Evolutionary conservation across 1,140 invertebrate species (phyloP).

Genomic region (Latrodectus geometricus): DNA sequence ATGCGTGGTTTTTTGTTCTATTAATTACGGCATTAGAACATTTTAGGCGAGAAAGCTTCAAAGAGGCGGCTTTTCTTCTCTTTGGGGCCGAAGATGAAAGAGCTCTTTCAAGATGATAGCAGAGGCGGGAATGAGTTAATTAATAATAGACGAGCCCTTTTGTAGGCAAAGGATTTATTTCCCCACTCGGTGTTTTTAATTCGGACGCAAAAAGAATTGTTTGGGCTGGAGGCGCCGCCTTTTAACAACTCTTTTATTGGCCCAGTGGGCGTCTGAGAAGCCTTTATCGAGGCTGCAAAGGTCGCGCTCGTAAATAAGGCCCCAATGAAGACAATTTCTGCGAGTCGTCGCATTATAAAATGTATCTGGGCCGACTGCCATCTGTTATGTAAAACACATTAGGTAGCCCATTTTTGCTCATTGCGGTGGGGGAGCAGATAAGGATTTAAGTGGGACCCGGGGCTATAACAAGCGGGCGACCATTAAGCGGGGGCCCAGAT

Average conservation of each 20-base stretch:
- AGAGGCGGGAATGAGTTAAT: not conserved
- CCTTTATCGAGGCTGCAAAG: conserved; percentile 18
- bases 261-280: conserved; percentile 1
- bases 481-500: conserved; percentile 58
- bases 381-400: conserved; percentile 64
- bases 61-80: too few species aligned
- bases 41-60: too few species aligned
- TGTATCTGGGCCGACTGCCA: conserved; percentile 54
- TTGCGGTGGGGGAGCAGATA: conserved; percentile 51
- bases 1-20: too few species aligned
- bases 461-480: conserved; percentile 56
- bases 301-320: conserved; percentile 54
- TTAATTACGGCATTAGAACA: too few species aligned
- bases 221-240: conserved; percentile 1
- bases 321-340: conserved; percentile 55
- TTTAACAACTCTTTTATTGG: conserved; percentile 54
- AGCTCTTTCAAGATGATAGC: not conserved
- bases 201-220: not conserved
- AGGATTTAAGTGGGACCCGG: conserved; percentile 61
- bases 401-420: conserved; percentile 57
- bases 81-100: not conserved
- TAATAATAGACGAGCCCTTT: not conserved
- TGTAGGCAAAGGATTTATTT: not conserved
- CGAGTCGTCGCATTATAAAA: conserved; percentile 59
- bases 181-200: not conserved